A percentile compares a stretch with the other conserved stretches of the same genome.
phyloP scores from a whole-genome alignment of 2,888 invertebrate species.

The Papilio protenor region DNA sequence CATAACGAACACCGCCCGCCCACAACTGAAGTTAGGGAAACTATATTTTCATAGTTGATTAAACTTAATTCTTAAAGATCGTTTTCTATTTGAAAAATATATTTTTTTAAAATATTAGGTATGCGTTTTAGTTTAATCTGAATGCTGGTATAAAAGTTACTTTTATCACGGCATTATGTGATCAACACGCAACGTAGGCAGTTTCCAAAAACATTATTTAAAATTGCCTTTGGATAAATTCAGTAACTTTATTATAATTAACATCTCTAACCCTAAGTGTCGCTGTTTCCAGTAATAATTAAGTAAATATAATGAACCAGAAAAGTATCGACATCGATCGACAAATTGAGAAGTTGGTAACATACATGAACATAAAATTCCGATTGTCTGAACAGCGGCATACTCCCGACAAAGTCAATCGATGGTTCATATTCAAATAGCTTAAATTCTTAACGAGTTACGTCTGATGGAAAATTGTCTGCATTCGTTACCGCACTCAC shows the following conservation, averaged over 20 bases:
- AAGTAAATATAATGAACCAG: not conserved
- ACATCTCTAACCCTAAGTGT: too few relatives aligned
- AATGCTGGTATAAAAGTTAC: too few relatives aligned
- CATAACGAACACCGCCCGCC: constrained; percentile 4
- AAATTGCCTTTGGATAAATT: too few relatives aligned
- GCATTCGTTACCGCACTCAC: not conserved
- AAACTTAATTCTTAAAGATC: not conserved
- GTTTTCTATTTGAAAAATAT: not conserved
- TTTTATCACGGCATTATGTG: not conserved
- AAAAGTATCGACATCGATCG: not conserved
- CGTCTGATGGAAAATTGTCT: constrained; percentile 7
- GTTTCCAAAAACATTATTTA: not conserved
- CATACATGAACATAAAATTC: not conserved
- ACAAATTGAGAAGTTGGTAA: not conserved
- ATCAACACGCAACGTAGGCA: not conserved
- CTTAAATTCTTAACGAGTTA: constrained; percentile 11
- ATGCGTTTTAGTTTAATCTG: not conserved
- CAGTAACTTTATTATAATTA: too few relatives aligned
- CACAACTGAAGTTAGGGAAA: not conserved
- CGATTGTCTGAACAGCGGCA: not conserved
- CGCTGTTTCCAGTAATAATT: not conserved
- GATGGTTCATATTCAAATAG: constrained; percentile 18
- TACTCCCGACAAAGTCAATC: constrained; percentile 15
- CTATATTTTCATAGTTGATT: not conserved
- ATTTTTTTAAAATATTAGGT: not conserved